Percentiles rank a stretch among this genome's conserved stretches.
phyloP scores from a whole-genome alignment of 1,140 invertebrate species.

The Cyphomyrmex costatus region DNA sequence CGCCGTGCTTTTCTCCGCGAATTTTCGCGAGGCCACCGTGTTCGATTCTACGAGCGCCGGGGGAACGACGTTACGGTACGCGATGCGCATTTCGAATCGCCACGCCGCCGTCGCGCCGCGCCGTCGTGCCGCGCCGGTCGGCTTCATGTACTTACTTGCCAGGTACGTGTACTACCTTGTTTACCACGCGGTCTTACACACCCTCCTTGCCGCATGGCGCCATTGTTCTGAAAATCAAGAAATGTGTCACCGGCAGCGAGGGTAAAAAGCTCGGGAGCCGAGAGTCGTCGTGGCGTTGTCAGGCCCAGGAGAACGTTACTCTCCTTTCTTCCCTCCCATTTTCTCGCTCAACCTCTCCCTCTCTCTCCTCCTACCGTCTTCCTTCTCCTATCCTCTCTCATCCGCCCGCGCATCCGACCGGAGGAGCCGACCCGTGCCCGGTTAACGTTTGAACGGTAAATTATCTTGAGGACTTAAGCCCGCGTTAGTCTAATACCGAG shows the following conservation, averaged over 20 bases:
- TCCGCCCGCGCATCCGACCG: slow-evolving; percentile 51
- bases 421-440: slow-evolving; percentile 54
- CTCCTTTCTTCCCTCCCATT: slow-evolving; percentile 69
- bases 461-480: slow-evolving; percentile 77
- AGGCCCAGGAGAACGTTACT: slow-evolving; percentile 83
- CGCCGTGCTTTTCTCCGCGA: slow-evolving; percentile 64
- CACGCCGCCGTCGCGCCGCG: slow-evolving; percentile 40
- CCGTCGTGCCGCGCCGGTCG: slow-evolving; percentile 30
- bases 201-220: slow-evolving; percentile 82
- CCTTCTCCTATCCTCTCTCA: slow-evolving; percentile 33
- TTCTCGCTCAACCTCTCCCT: slow-evolving; percentile 12
- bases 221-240: slow-evolving; percentile 86
- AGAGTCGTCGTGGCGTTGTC: slow-evolving; percentile 79
- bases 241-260: slow-evolving; percentile 85
- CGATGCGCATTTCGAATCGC: slow-evolving; percentile 80
- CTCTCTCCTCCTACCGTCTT: slow-evolving; percentile 43
- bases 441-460: slow-evolving; percentile 80
- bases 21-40: slow-evolving; percentile 72
- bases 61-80: slow-evolving; percentile 65
- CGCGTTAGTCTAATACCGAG: slow-evolving; percentile 74
- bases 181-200: slow-evolving; percentile 74
- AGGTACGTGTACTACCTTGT: slow-evolving; percentile 70
- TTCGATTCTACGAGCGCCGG: slow-evolving; percentile 55
- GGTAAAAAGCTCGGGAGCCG: slow-evolving; percentile 83
- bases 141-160: slow-evolving; percentile 68